Percentiles rank a stretch among this genome's conserved stretches.
Evolutionary conservation across 2,797 vertebrate genomes (phyloP).

Genomic region (Heterohyrax brucei): DNA sequence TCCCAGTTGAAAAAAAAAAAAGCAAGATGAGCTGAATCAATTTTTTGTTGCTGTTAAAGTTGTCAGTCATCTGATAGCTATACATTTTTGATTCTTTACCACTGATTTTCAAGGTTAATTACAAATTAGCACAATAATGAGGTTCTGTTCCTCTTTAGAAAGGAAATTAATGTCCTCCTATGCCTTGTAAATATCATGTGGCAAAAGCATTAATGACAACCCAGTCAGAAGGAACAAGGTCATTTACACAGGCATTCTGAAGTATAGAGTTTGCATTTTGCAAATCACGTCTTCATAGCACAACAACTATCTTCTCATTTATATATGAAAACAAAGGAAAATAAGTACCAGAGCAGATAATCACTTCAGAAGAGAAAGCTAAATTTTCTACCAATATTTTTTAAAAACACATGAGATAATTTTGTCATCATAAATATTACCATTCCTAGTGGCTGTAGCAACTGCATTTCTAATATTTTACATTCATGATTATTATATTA

Average conservation of each 20-base stretch:
- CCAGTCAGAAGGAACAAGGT: neutral
- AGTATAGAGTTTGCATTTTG: neutral
- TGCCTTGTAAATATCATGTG: conserved; percentile 21
- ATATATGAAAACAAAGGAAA: conserved; percentile 48
- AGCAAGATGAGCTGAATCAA: neutral
- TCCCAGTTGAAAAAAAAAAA: neutral
- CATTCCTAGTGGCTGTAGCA: neutral
- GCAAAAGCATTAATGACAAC: conserved; percentile 33
- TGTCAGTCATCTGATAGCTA: neutral
- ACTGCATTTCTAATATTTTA: neutral
- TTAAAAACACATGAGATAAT: neutral
- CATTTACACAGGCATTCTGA: neutral
- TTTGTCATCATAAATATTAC: neutral
- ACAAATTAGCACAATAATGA: conserved; percentile 76
- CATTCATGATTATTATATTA: neutral
- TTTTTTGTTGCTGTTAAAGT: neutral
- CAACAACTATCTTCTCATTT: neutral
- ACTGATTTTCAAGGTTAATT: conserved; percentile 79
- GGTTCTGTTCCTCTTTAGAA: conserved; percentile 68
- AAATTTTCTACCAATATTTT: neutral
- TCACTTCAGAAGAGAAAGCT: neutral
- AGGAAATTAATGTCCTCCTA: conserved; percentile 14
- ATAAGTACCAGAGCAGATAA: neutral
- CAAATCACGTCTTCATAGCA: neutral
- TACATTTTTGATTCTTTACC: neutral